A percentile compares a stretch with the other conserved stretches of the same genome.
Conservation (phyloP, 1,140 invertebrate species). For the Polyergus mexicanus region DNA sequence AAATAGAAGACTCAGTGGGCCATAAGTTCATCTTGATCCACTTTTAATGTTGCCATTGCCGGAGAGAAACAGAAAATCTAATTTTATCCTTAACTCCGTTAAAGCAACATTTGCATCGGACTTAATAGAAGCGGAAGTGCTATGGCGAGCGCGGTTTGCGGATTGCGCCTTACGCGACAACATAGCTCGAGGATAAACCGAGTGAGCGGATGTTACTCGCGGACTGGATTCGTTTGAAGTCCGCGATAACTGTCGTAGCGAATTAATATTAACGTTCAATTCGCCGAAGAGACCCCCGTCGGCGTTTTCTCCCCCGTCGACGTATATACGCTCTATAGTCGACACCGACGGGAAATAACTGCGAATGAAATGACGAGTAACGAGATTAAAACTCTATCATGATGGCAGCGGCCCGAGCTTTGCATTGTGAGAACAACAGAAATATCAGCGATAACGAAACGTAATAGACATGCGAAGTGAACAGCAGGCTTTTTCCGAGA, state of each 20-base stretch:
- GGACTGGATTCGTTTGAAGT: slow-evolving; percentile 56
- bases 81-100: slow-evolving; percentile 64
- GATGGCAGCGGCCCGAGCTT: not conserved
- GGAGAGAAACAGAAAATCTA: slow-evolving; percentile 67
- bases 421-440: slow-evolving; percentile 4
- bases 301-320: not conserved
- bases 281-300: not conserved
- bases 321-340: slow-evolving; percentile 13
- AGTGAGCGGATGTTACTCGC: slow-evolving; percentile 3
- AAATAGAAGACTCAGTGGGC: not conserved
- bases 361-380: slow-evolving; percentile 48
- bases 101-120: slow-evolving; percentile 64
- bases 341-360: slow-evolving; percentile 30
- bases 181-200: not conserved
- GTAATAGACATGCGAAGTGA: slow-evolving; percentile 34
- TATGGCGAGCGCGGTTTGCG: slow-evolving; percentile 39
- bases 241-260: slow-evolving; percentile 10
- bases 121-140: slow-evolving; percentile 58
- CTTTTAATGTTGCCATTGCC: slow-evolving; percentile 25
- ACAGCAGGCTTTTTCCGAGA: slow-evolving; percentile 12
- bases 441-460: slow-evolving; percentile 6
- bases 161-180: slow-evolving; percentile 38
- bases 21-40: slow-evolving; percentile 25
- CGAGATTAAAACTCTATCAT: slow-evolving; percentile 44
- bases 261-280: slow-evolving; percentile 62